Evolutionary conservation across 2,888 invertebrate genomes (phyloP), one percentile per base, ranked within the genome.

Genomic region (Nomada ferruginata): DNA sequence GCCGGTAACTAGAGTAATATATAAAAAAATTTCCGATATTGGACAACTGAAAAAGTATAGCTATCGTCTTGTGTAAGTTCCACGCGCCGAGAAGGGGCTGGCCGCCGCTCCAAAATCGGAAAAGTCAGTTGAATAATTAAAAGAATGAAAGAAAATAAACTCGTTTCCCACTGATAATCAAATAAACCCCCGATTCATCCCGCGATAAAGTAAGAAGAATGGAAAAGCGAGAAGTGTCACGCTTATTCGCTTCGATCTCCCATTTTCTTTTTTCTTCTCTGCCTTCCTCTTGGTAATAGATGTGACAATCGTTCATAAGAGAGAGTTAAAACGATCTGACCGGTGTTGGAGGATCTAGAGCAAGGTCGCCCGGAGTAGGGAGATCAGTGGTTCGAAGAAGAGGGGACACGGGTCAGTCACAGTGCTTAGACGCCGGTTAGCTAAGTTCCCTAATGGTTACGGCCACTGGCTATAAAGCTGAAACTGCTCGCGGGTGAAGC

Each of bases 401-500:
- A 89, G 89, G 85, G 88, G 89, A 83, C 80, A 82, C 70, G 73
- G 82, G 76, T 87, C 84, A 84, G 85, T 88, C 87, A 87, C 87
- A 83, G 81, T 90, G 89, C 85, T 89, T 85, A 86, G 89, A 84
- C 92, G 91, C 86, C 85, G 26, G 89, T 85, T 89, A 79, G 89
- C 91, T 90, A 92, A 86, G 86, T 90, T 92, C 90, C 87, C 92
- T 91, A 92, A 90, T 92, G 91, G 97, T 97, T 97, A 97, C 96
- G 97, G 97, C 97, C 97, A 97, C 96, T 96, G 95, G 94, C 96
- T 96, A 94, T 95, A 95, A 88, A 96, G 95, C 94, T 95, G 95
- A 92, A 95, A 95, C 73, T 95, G 95, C 95, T 96, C 96, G 94
- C 97, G 96, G 91, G 97, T 96, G 95, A 97, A 98, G 95, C 97